Evolutionary conservation across 2,113 vertebrate genomes (phyloP).

Genomic region (Sphaerodactylus townsendi): DNA sequence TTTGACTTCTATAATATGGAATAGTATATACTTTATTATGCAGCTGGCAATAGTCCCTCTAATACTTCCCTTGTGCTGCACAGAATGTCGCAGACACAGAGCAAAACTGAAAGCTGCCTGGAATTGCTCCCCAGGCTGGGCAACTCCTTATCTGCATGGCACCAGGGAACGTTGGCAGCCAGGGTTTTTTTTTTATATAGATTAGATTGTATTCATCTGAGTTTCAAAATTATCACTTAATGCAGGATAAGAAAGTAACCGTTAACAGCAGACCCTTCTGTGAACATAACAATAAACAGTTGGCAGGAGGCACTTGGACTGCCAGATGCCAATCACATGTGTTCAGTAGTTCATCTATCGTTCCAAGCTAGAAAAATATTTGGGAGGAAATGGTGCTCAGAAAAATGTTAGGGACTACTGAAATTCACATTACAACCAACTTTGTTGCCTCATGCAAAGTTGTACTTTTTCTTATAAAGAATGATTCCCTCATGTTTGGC

Average conservation of each 20-base stretch:
- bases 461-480: not conserved
- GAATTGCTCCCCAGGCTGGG: too few species aligned
- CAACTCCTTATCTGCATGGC: too few species aligned
- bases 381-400: not conserved
- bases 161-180: too few species aligned
- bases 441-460: not conserved
- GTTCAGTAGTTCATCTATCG: not conserved
- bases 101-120: too few species aligned
- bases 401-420: not conserved
- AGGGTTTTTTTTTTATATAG: too few species aligned
- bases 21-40: not conserved
- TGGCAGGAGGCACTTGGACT: not conserved
- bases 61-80: too few species aligned
- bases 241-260: not conserved
- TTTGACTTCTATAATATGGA: too few species aligned
- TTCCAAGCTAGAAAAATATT: not conserved
- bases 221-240: not conserved
- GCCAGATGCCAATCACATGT: not conserved
- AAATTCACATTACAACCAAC: not conserved
- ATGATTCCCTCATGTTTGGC: not conserved
- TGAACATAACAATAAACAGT: not conserved
- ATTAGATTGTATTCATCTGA: too few species aligned
- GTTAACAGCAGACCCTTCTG: not conserved
- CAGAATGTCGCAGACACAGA: too few species aligned
- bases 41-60: too few species aligned